Evolutionary conservation across 2,797 vertebrate species (phyloP).

Genomic region (Meda fulgida): DNA sequence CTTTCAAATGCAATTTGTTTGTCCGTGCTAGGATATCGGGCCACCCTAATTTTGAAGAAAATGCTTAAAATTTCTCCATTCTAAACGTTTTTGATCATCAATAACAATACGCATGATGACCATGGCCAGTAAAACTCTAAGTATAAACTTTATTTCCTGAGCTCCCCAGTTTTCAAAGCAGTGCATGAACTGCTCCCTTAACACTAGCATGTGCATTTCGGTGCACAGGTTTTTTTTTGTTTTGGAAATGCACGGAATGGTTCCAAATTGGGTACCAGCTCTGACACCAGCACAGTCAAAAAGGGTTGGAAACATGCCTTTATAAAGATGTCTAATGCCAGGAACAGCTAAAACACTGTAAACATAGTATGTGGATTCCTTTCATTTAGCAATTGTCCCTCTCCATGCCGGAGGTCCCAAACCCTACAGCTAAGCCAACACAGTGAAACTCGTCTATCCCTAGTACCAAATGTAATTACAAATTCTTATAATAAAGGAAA

Average conservation of each 20-base stretch:
- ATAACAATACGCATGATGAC: background rate
- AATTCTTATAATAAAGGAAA: constrained; percentile 58
- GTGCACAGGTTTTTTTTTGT: background rate
- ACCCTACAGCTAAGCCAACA: constrained; percentile 37
- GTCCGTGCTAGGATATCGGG: background rate
- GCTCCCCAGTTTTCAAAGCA: background rate
- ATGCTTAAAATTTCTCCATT: background rate
- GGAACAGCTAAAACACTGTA: background rate
- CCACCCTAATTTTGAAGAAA: background rate
- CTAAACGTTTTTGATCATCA: background rate
- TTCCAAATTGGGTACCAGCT: background rate
- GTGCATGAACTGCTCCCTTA: background rate
- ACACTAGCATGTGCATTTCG: background rate
- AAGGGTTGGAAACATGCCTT: background rate
- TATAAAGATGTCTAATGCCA: constrained; percentile 2
- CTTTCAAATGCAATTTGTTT: background rate
- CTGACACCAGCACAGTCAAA: background rate
- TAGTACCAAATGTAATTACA: constrained; percentile 56
- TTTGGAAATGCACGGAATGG: background rate
- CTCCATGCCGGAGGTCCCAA: constrained; percentile 26
- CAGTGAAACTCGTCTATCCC: constrained; percentile 28
- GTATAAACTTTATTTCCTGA: background rate
- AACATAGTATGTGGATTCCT: background rate
- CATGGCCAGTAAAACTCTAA: background rate
- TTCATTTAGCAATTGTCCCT: background rate